These are phyloP conservation scores for Drosophila ezoana DNA, from an alignment of 2,888 invertebrate genomes.

Conservation along the genomic window DNA sequence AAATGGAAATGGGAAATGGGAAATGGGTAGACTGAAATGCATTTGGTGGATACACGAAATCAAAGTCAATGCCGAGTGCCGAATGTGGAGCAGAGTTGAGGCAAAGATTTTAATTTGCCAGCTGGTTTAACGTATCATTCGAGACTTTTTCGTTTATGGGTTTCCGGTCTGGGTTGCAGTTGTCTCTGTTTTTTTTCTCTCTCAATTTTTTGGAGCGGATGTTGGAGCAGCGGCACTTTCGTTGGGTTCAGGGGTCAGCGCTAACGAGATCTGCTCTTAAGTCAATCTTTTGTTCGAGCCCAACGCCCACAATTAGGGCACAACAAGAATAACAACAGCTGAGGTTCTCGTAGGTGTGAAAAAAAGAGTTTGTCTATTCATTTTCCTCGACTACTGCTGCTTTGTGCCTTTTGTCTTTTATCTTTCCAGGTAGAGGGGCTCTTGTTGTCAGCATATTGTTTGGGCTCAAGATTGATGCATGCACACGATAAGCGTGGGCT, in stretches of 20 bases:
- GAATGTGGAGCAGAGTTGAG: constrained; percentile 54
- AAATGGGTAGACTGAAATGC: constrained; percentile 28
- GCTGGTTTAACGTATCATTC: constrained; percentile 36
- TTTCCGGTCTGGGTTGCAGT: constrained; percentile 47
- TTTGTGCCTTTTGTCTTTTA: constrained; percentile 30
- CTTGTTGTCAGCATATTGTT: constrained; percentile 53
- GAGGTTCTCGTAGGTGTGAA: constrained; percentile 58
- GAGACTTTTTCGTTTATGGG: constrained; percentile 24
- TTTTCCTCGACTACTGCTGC: constrained; percentile 9
- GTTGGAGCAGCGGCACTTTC: constrained; percentile 48
- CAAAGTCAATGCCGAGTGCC: constrained; percentile 53
- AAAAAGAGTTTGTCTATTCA: constrained; percentile 45
- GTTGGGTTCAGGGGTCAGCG: constrained; percentile 45
- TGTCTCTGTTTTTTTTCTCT: background rate
- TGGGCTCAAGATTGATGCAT: constrained; percentile 63
- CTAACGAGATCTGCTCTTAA: constrained; percentile 52
- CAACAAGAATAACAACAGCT: constrained; percentile 23
- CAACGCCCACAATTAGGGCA: constrained; percentile 62
- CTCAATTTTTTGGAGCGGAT: constrained; percentile 23
- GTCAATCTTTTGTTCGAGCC: constrained; percentile 29
- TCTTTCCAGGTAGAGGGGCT: constrained; percentile 54
- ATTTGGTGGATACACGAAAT: constrained; percentile 26
- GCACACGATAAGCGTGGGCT: constrained; percentile 49
- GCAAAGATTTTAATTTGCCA: constrained; percentile 31
- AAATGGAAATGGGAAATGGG: constrained; percentile 52